phyloP scores from a whole-genome alignment of 2,113 vertebrate genomes.

The Oxyruncus cristatus region DNA sequence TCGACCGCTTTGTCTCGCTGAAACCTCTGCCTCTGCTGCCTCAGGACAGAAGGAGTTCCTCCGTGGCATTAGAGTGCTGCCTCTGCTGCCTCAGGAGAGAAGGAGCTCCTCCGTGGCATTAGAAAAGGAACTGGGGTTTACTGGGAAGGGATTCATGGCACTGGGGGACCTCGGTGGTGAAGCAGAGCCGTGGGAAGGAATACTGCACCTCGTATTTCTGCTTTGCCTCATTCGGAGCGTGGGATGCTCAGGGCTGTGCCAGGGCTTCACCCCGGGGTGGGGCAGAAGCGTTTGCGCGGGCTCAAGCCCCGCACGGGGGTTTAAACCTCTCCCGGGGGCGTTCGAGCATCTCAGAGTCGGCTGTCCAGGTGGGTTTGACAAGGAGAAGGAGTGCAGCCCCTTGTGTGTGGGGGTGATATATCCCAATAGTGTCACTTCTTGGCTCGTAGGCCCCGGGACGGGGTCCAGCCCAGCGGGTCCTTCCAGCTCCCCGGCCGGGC shows the following conservation, averaged over 20 bases:
- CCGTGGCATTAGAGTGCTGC: not conserved
- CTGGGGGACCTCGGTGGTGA: not conserved
- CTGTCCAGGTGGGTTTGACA: not conserved
- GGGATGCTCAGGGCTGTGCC: not conserved
- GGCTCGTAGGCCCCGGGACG: not conserved
- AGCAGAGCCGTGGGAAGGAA: not conserved
- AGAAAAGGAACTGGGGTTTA: not conserved
- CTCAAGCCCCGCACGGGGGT: not conserved
- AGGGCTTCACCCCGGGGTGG: rapidly evolving
- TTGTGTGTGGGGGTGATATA: rapidly evolving
- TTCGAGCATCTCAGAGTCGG: not conserved
- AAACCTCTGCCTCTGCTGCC: not conserved
- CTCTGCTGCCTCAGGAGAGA: not conserved
- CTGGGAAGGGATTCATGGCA: not conserved
- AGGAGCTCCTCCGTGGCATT: not conserved
- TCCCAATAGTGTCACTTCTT: not conserved
- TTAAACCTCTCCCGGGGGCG: not conserved
- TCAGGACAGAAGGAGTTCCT: not conserved
- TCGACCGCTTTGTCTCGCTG: not conserved
- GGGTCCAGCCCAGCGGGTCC: not conserved
- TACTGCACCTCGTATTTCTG: not conserved
- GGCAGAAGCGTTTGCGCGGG: not conserved
- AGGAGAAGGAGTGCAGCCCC: not conserved
- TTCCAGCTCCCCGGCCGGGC: not conserved
- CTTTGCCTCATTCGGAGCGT: rapidly evolving